A percentile compares a stretch with the other conserved stretches of the same genome.
phyloP scores from a whole-genome alignment of 2,888 invertebrate species.

The Acrobeloides nanus region DNA sequence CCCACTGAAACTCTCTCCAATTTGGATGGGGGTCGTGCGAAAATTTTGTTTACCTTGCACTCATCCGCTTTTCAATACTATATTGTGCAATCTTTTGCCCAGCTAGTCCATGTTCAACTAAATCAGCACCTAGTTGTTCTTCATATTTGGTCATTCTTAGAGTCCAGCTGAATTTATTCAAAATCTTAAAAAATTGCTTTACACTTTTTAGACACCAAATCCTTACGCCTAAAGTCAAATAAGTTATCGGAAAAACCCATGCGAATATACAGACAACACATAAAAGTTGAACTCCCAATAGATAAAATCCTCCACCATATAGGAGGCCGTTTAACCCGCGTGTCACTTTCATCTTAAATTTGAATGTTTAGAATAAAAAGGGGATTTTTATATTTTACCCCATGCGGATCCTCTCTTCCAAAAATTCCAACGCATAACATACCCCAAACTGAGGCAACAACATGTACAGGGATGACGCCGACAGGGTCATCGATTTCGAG shows the following conservation, averaged over 20 bases:
- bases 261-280: slow-evolving; percentile 22
- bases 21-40: too few species aligned
- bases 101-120: slow-evolving; percentile 43
- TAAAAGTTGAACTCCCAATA: slow-evolving; percentile 26
- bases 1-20: too few species aligned
- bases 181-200: slow-evolving; percentile 17
- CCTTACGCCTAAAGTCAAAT: slow-evolving; percentile 25
- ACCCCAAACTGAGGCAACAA: slow-evolving; percentile 44
- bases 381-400: too few species aligned
- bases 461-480: slow-evolving; percentile 46
- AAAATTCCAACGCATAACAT: slow-evolving; percentile 46
- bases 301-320: slow-evolving; percentile 31
- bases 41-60: slow-evolving; percentile 26
- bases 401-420: slow-evolving; percentile 26
- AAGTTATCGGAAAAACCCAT: slow-evolving; percentile 27
- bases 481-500: slow-evolving; percentile 47
- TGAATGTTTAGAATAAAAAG: too few species aligned
- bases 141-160: slow-evolving; percentile 41
- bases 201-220: background rate
- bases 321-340: slow-evolving; percentile 28
- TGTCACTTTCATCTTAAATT: too few species aligned
- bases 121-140: slow-evolving; percentile 48
- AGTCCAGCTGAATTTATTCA: slow-evolving; percentile 37
- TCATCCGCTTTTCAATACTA: slow-evolving; percentile 41
- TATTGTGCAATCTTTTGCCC: slow-evolving; percentile 45